These are phyloP conservation scores for Trematocara variabile DNA, from an alignment of 2,113 vertebrate genomes.

Conservation along the genomic window DNA sequence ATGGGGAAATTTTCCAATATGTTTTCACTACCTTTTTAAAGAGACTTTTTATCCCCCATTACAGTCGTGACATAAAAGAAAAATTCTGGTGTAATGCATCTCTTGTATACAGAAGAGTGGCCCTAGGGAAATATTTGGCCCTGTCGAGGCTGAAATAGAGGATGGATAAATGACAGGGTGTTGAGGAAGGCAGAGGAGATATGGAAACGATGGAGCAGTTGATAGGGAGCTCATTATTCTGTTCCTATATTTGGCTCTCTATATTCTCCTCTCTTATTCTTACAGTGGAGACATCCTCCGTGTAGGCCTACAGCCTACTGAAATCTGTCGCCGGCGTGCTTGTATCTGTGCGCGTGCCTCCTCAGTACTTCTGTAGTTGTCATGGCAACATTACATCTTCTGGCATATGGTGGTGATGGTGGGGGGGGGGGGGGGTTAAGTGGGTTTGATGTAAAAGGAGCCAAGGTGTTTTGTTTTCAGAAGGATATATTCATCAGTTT, in stretches of 20 bases:
- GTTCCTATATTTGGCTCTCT: constrained; percentile 41
- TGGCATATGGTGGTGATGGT: neutral
- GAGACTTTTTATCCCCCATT: neutral
- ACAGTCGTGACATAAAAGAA: neutral
- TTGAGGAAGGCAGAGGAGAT: constrained; percentile 11
- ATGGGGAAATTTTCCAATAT: neutral
- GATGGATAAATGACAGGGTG: neutral
- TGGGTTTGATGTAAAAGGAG: constrained; percentile 30
- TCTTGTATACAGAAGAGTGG: neutral
- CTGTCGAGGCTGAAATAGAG: neutral
- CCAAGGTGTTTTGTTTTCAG: constrained; percentile 24
- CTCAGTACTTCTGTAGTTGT: constrained; percentile 34
- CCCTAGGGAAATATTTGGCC: constrained; percentile 48
- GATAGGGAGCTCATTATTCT: constrained; percentile 53
- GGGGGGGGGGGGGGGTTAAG: neutral
- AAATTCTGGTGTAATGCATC: constrained; percentile 1
- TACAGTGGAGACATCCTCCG: constrained; percentile 13
- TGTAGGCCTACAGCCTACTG: constrained; percentile 28
- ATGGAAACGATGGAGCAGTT: constrained; percentile 36
- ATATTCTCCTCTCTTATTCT: neutral
- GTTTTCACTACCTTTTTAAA: neutral
- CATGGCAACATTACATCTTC: constrained; percentile 53
- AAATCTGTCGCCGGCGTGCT: neutral
- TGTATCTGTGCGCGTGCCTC: neutral
- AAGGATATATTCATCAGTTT: constrained; percentile 25